Percentiles rank a stretch among this genome's conserved stretches.
These are phyloP conservation scores for Lasioglossum villosulum DNA, from an alignment of 2,888 invertebrate species.

Conservation along the genomic window DNA sequence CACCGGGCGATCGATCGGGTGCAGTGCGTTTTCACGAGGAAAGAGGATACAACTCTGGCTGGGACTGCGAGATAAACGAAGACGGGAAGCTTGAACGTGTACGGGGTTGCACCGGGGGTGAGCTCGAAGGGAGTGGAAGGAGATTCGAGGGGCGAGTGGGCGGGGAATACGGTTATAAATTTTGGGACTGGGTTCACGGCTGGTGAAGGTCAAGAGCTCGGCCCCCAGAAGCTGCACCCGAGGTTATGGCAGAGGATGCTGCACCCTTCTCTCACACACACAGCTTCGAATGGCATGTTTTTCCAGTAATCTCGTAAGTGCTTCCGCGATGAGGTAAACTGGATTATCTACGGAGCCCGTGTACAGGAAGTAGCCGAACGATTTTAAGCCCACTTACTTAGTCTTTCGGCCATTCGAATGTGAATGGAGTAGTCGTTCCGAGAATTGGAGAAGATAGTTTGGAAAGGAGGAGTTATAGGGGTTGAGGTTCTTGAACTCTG, in stretches of 20 bases:
- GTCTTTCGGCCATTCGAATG: neutral
- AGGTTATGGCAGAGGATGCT: neutral
- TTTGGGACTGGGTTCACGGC: slow-evolving; percentile 61
- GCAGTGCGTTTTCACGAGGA: slow-evolving; percentile 32
- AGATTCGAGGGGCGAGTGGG: neutral
- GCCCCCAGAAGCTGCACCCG: slow-evolving; percentile 31
- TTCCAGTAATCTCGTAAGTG: slow-evolving; percentile 42
- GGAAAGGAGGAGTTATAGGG: neutral
- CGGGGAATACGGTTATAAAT: slow-evolving; percentile 61
- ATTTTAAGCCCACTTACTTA: neutral
- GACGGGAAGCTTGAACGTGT: slow-evolving; percentile 7
- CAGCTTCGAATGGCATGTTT: neutral
- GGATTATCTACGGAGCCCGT: slow-evolving; percentile 5
- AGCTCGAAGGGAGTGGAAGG: neutral
- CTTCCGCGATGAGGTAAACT: neutral
- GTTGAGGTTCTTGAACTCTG: slow-evolving; percentile 1
- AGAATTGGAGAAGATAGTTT: neutral
- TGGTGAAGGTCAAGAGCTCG: slow-evolving; percentile 67
- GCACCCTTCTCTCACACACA: neutral
- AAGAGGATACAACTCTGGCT: slow-evolving; percentile 37
- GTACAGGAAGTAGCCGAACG: neutral
- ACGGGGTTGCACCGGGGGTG: neutral
- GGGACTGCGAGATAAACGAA: slow-evolving; percentile 8
- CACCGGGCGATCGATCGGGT: slow-evolving; percentile 65
- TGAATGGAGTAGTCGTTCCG: neutral